Evolutionary conservation across 2,888 invertebrate genomes (phyloP).

Genomic region (Drosophila mayaguana): DNA sequence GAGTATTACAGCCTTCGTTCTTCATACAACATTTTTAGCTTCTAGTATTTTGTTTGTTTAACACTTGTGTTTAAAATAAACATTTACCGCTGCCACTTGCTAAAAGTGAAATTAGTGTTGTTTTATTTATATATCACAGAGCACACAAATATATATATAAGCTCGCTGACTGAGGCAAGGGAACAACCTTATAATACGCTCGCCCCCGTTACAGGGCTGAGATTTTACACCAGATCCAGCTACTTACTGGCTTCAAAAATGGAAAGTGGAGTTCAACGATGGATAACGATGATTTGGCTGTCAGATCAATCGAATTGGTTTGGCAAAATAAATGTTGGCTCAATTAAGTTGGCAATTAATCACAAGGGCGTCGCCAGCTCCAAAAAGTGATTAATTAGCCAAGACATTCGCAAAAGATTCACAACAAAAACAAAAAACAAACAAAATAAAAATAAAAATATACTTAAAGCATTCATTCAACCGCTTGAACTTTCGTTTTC

Average conservation of each 20-base stretch:
- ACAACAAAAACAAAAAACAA: background rate
- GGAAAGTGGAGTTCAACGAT: slow-evolving; percentile 39
- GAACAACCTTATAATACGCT: slow-evolving; percentile 8
- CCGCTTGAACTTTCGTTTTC: slow-evolving; percentile 69
- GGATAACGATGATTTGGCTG: slow-evolving; percentile 38
- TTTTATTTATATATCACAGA: slow-evolving; percentile 30
- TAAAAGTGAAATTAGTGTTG: slow-evolving; percentile 77
- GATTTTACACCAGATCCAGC: background rate
- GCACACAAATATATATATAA: slow-evolving; percentile 1
- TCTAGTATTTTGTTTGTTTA: slow-evolving; percentile 43
- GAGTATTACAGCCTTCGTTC: slow-evolving; percentile 18
- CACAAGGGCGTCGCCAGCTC: slow-evolving; percentile 55
- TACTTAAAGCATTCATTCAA: slow-evolving; percentile 27
- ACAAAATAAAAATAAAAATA: background rate
- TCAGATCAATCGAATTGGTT: slow-evolving; percentile 42
- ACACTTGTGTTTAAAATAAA: slow-evolving; percentile 37
- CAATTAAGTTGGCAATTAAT: slow-evolving; percentile 68
- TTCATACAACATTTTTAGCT: background rate
- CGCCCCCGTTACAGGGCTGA: background rate
- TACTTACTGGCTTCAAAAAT: slow-evolving; percentile 23
- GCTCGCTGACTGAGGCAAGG: slow-evolving; percentile 6
- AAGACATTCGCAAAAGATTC: slow-evolving; percentile 28
- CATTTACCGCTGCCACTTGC: slow-evolving; percentile 56
- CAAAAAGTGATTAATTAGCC: slow-evolving; percentile 64
- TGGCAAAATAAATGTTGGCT: slow-evolving; percentile 56